Evolutionary conservation across 2,888 invertebrate species (phyloP), one percentile per base, ranked within the genome.

Genomic region (Nineta flava): DNA sequence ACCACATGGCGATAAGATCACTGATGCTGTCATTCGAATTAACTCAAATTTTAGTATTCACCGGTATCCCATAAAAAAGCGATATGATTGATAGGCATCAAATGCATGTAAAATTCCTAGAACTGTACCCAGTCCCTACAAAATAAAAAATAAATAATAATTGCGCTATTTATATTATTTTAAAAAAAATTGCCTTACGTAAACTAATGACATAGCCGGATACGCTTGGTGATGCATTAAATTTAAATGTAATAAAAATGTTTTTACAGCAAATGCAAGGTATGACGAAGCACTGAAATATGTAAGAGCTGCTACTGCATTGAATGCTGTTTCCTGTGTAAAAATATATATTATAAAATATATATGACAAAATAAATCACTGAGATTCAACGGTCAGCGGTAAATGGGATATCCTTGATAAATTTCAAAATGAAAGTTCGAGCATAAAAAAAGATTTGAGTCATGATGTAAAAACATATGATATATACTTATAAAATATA

Each of bases 201-300:
- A 88, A 55, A 84, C 82, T 1, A 85, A 85, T 26, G 84, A 85
- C 83, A 90, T 85, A 2, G 88, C 86, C n/a, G 90, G 88, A 69
- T 87, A 88, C 12, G 84, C 85, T 60, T 87, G 81, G 61, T 73
- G 76, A 61, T 84, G 86, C 55, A 88, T 83, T 41, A 77, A 82
- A 51, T 76, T 67, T 31, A 81, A 70, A 64, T 88, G 87, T 67
- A 83, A 82, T 48, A 91, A 68, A 64, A 82, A 83, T 41, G 86
- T 68, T 56, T 86, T 81, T 16, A 87, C 84, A 1, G 83, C 79
- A 55, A 86, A 80, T 1, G 83, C 83, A 69, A 91, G 76, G 63
- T 85, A 90, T 1, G 83, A 80, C 2, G 90, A 80, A 0, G 87
- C 81, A 31, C 83, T 82, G 50, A 87, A 65, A 61, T 87, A 88